Evolutionary conservation across 2,888 invertebrate species (phyloP).

Genomic region (Xestobium rufovillosum): DNA sequence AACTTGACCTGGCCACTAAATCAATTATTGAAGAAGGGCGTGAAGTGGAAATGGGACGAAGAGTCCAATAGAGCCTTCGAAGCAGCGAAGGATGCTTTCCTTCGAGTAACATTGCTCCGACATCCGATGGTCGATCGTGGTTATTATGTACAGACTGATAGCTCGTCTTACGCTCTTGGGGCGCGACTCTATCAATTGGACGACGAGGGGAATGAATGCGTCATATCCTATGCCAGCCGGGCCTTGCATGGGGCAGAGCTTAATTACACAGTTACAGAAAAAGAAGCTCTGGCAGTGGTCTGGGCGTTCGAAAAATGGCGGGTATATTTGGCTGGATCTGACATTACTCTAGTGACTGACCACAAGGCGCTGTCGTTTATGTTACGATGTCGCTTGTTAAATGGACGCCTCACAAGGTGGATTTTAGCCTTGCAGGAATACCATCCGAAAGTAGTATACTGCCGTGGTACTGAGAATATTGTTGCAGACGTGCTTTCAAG

Average conservation of each 20-base stretch:
- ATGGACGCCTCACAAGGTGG: conserved; percentile 3
- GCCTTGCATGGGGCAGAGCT: conserved; percentile 2
- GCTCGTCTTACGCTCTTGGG: conserved; percentile 2
- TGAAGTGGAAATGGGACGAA: neutral
- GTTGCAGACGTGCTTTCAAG: conserved; percentile 2
- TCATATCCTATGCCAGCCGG: neutral
- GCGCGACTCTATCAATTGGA: neutral
- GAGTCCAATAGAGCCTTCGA: neutral
- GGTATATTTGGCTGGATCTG: neutral
- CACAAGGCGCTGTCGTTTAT: neutral
- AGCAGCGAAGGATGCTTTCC: neutral
- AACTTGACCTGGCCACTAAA: neutral
- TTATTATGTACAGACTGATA: conserved; percentile 2
- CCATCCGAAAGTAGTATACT: neutral
- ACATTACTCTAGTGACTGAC: neutral
- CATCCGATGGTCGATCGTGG: neutral
- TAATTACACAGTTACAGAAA: neutral
- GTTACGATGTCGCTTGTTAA: neutral
- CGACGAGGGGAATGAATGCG: neutral
- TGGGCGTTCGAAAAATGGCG: neutral
- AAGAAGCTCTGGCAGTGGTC: neutral
- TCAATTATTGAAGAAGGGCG: neutral
- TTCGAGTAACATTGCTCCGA: neutral
- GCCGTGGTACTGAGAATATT: neutral
- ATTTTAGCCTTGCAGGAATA: neutral